Evolutionary conservation across 1,140 invertebrate genomes (phyloP).

Genomic region (Solen grandis): DNA sequence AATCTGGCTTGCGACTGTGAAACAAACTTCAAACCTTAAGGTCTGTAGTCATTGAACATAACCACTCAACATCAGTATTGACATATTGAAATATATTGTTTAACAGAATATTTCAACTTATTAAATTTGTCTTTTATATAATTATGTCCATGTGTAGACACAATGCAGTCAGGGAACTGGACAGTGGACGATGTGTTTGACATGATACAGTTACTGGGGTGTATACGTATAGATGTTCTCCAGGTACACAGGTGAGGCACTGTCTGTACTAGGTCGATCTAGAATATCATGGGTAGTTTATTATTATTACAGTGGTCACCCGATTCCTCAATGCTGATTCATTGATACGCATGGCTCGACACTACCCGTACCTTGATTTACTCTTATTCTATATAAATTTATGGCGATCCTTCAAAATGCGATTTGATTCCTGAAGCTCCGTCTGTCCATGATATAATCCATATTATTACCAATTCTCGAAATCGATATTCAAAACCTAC

Average conservation of each 20-base stretch:
- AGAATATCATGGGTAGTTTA: too few relatives aligned
- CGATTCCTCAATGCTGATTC: not conserved
- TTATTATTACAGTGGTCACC: not conserved
- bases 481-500: too few relatives aligned
- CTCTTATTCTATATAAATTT: not conserved
- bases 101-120: too few relatives aligned
- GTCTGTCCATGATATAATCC: too few relatives aligned
- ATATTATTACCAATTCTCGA: too few relatives aligned
- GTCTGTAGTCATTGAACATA: too few relatives aligned
- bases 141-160: conserved; percentile 57
- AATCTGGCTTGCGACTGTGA: too few relatives aligned
- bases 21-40: too few relatives aligned
- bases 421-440: not conserved
- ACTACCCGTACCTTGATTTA: not conserved
- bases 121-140: too few relatives aligned
- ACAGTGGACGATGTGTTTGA: conserved; percentile 73
- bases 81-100: too few relatives aligned
- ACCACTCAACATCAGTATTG: too few relatives aligned
- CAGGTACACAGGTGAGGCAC: conserved; percentile 71
- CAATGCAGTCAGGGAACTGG: conserved; percentile 67
- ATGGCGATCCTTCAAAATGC: not conserved
- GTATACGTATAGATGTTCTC: conserved; percentile 75
- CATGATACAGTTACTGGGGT: conserved; percentile 74
- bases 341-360: not conserved
- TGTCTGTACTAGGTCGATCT: not conserved